These are phyloP conservation scores for Leptopilina drosophilae DNA, from an alignment of 2,888 invertebrate species.

Conservation along the genomic window DNA sequence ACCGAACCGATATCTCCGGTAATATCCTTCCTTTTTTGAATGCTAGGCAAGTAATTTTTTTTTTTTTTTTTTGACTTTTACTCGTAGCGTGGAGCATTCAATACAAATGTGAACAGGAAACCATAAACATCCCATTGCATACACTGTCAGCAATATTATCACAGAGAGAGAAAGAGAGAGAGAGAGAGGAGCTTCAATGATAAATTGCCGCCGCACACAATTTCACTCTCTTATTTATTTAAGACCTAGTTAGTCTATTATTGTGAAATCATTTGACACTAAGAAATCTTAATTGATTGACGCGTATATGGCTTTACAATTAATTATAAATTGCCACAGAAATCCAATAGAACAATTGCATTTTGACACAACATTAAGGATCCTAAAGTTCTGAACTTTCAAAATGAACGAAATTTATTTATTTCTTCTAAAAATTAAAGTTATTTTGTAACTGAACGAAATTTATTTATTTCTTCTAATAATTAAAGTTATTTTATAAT, in stretches of 20 bases:
- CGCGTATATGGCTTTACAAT: slow-evolving; percentile 10
- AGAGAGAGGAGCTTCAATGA: neutral
- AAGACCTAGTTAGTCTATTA: slow-evolving; percentile 15
- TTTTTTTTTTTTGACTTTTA: slow-evolving; percentile 11
- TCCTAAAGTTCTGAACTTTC: too few species aligned
- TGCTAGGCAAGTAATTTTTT: neutral
- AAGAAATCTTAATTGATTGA: slow-evolving; percentile 27
- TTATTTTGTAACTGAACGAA: too few species aligned
- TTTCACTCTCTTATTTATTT: slow-evolving; percentile 14
- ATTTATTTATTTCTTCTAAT: too few species aligned
- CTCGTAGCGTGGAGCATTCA: slow-evolving; percentile 2
- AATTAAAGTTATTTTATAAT: too few species aligned
- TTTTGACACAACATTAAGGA: neutral
- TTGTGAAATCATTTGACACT: slow-evolving; percentile 25
- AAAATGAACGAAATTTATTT: too few species aligned
- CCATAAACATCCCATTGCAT: slow-evolving; percentile 33
- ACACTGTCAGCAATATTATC: slow-evolving; percentile 22
- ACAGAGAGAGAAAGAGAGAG: neutral
- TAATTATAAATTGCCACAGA: slow-evolving; percentile 10
- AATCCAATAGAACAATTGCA: slow-evolving; percentile 10
- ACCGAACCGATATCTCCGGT: slow-evolving; percentile 24
- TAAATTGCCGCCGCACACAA: slow-evolving; percentile 2
- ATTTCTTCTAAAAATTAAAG: too few species aligned
- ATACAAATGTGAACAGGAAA: slow-evolving; percentile 36
- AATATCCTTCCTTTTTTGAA: slow-evolving; percentile 33